Evolutionary conservation across 2,113 vertebrate species (phyloP), one percentile per base, ranked within the genome.

Genomic region (Odontophorus gujanensis): DNA sequence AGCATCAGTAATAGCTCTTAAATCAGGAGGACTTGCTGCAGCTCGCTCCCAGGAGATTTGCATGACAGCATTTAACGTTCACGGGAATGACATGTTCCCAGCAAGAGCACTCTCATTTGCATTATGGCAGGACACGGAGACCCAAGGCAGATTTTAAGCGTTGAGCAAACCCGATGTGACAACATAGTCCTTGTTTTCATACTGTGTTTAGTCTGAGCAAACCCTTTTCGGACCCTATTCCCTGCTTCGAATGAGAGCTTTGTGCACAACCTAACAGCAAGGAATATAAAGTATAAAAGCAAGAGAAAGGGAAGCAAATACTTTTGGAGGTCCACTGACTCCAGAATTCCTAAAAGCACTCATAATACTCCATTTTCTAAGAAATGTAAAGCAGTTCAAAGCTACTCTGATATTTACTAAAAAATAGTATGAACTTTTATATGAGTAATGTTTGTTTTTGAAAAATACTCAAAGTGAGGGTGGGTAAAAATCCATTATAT

Each of bases 101-200:
- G 91, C 89, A 95, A 90, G 91, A 96, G 32, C 85, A 40, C 66
- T 93, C 92, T 92, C 91, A 93, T 92, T 95, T 95, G 89, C 93
- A 93, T 92, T 5, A 48, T 30, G 81, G 87, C 87, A 95, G 93
- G 75, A 89, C 94, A 51, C 5, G 73, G 90, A 94, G 93, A 85
- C 3, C 89, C 73, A 40, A 90, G 42, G 25, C 48, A 80, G 68
- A 36, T 13, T 71, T 55, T 25, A 53, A 92, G 90, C 7, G 90
- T 55, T 59, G 84, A 85, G 89, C 68, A 67, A 87, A 65, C 9
- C 65, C 7, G 68, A 36, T 28, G 68, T 85, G 94, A 92, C 94
- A 95, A 91, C 82, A 53, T 42, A 40, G 59, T 28, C 91, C 89
- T 95, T 95, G 87, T 93, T 95, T 73, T 79, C 87, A 87, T 61